phyloP scores from a whole-genome alignment of 2,113 vertebrate genomes.

The Chloropsis cyanopogon region DNA sequence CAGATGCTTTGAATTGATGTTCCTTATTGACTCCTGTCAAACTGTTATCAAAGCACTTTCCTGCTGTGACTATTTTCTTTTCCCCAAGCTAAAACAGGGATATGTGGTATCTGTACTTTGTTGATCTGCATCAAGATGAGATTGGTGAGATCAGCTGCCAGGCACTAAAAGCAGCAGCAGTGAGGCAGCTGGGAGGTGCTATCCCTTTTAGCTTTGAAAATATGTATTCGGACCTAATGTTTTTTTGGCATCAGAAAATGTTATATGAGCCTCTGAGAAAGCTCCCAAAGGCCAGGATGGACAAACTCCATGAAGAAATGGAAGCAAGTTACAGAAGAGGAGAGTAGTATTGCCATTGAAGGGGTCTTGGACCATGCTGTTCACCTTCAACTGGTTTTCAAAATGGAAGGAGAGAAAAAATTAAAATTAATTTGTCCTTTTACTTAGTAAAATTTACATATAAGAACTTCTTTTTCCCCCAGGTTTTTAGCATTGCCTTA shows the following conservation, averaged over 20 bases:
- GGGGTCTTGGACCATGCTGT: neutral
- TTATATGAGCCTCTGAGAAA: neutral
- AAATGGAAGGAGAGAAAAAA: neutral
- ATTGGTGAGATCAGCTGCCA: neutral
- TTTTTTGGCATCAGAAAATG: neutral
- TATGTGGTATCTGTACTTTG: neutral
- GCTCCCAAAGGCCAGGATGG: neutral
- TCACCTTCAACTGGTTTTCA: neutral
- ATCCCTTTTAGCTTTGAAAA: neutral
- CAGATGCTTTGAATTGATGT: neutral
- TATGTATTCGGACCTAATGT: neutral
- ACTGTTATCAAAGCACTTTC: neutral
- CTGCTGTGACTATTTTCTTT: neutral
- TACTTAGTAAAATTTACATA: neutral
- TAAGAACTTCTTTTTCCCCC: accelerated
- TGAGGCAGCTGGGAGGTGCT: neutral
- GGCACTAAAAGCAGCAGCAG: neutral
- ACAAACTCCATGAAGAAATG: neutral
- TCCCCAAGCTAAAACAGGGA: neutral
- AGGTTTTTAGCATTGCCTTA: neutral
- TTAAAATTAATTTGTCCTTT: neutral
- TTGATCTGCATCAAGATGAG: neutral
- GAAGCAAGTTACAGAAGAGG: neutral
- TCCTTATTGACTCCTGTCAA: neutral
- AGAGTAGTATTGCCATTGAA: neutral